These are phyloP conservation scores for Margarornis squamiger DNA, from an alignment of 2,797 vertebrate species.

Conservation along the genomic window DNA sequence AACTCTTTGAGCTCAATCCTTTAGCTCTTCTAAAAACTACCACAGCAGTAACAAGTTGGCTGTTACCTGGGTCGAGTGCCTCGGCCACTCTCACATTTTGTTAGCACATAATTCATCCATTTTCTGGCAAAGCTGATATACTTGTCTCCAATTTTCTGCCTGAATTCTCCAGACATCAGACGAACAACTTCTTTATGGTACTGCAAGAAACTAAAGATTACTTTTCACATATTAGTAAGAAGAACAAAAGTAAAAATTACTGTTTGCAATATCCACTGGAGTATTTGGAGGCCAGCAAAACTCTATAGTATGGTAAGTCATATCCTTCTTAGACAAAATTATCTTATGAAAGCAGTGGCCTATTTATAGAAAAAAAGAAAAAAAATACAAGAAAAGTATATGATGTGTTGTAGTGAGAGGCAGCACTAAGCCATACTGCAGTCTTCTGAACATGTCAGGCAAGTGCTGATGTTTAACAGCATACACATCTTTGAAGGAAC, in stretches of 20 bases:
- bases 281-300: background rate
- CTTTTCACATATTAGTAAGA: slow-evolving; percentile 18
- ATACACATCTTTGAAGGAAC: background rate
- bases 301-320: background rate
- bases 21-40: background rate
- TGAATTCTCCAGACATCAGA: slow-evolving; percentile 97
- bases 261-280: background rate
- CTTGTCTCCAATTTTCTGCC: slow-evolving; percentile 94
- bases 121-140: slow-evolving; percentile 96
- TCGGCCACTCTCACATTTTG: slow-evolving; percentile 97
- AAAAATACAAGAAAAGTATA: background rate
- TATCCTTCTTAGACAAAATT: background rate
- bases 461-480: background rate
- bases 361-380: background rate
- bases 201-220: slow-evolving; percentile 75
- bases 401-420: background rate
- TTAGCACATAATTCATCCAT: slow-evolving; percentile 99
- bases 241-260: background rate
- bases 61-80: slow-evolving; percentile 95
- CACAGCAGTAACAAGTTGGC: background rate
- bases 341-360: background rate
- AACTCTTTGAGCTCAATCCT: background rate
- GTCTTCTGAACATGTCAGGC: background rate
- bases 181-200: slow-evolving; percentile 99
- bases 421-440: background rate